phyloP scores from a whole-genome alignment of 1,140 invertebrate species.

The Metaphire vulgaris region DNA sequence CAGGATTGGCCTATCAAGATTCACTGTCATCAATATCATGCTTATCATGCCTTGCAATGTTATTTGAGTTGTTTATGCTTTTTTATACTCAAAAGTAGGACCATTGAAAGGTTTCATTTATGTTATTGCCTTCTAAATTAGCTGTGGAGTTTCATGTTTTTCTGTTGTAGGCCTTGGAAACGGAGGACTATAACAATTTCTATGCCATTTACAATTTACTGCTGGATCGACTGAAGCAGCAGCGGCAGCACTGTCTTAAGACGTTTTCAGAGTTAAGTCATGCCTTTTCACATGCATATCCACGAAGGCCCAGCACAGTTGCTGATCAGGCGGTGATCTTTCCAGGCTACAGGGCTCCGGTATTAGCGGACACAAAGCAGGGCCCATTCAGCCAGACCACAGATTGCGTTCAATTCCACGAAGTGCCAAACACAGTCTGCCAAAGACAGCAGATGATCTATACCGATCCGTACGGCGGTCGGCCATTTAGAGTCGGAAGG shows the following conservation, averaged over 20 bases:
- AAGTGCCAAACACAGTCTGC: conserved; percentile 7
- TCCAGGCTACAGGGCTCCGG: conserved; percentile 29
- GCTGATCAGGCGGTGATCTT: conserved; percentile 31
- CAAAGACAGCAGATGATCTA: conserved; percentile 8
- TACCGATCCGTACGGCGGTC: background rate
- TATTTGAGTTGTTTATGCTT: too few species aligned
- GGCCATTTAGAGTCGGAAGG: background rate
- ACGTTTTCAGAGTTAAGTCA: conserved; percentile 48
- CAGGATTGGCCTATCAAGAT: too few species aligned
- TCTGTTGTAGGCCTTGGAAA: conserved; percentile 67
- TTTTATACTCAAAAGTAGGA: too few species aligned
- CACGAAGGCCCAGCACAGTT: conserved; percentile 35
- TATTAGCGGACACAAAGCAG: conserved; percentile 37
- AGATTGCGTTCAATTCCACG: conserved; percentile 40
- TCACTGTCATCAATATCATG: too few species aligned
- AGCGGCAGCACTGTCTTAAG: conserved; percentile 35
- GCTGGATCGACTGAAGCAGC: conserved; percentile 62
- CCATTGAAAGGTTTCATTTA: too few species aligned
- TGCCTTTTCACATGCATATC: conserved; percentile 42
- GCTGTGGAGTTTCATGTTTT: too few species aligned
- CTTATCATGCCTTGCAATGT: too few species aligned
- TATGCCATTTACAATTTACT: conserved; percentile 88
- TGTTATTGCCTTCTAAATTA: too few species aligned
- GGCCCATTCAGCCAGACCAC: conserved; percentile 43
- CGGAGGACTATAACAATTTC: conserved; percentile 85